A percentile compares a stretch with the other conserved stretches of the same genome.
Conservation (phyloP, 2,113 vertebrate species). For the Hylia prasina region DNA sequence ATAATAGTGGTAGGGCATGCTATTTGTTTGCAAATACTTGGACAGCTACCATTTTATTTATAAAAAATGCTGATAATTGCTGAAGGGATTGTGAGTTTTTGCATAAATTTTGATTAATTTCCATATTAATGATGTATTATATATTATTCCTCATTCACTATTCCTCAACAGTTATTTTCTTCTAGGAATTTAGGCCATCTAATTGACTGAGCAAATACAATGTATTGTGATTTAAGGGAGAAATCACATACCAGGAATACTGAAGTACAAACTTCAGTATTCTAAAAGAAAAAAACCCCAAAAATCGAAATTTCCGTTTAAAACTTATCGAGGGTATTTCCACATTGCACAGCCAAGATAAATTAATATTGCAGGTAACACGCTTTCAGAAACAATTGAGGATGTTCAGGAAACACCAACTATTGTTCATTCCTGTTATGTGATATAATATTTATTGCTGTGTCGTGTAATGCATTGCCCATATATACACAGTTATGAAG, state of each 20-base stretch:
- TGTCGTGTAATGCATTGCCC: fast-evolving
- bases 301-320: not conserved
- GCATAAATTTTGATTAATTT: constrained; percentile 18
- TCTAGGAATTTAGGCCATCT: not conserved
- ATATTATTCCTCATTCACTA: not conserved
- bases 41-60: not conserved
- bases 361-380: not conserved
- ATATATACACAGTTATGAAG: not conserved
- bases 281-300: not conserved
- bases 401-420: not conserved
- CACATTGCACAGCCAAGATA: not conserved
- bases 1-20: not conserved
- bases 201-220: not conserved
- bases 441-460: not conserved
- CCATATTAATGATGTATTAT: not conserved
- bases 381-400: not conserved
- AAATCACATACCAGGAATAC: not conserved
- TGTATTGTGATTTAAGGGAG: not conserved
- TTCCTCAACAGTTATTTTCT: not conserved
- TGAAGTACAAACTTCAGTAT: not conserved
- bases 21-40: constrained; percentile 33
- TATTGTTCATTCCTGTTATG: not conserved
- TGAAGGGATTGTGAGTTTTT: not conserved
- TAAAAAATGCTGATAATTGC: not conserved
- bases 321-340: not conserved